These are phyloP conservation scores for Micrasema minimum DNA, from an alignment of 1,140 invertebrate species.

Conservation along the genomic window DNA sequence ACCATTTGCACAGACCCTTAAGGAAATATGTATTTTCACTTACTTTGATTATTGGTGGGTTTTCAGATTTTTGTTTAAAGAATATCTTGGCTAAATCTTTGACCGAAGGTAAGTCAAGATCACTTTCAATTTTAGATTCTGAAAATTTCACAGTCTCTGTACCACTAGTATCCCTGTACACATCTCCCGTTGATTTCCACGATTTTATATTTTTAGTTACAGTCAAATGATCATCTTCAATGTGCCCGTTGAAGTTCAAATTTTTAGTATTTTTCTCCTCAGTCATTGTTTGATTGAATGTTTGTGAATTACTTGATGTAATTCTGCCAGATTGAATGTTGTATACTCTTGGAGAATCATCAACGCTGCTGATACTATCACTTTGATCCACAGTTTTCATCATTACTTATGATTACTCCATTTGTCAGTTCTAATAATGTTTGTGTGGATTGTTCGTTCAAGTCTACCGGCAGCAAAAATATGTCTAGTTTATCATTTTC, in stretches of 20 bases:
- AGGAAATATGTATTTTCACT: too few species aligned
- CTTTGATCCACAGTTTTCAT: slow-evolving; percentile 57
- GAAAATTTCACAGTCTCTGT: slow-evolving; percentile 19
- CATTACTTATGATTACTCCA: slow-evolving; percentile 36
- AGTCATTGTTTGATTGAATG: neutral
- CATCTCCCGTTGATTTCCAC: slow-evolving; percentile 42
- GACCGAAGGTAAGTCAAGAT: slow-evolving; percentile 61
- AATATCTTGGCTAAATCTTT: slow-evolving; percentile 65
- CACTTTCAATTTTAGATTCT: slow-evolving; percentile 54
- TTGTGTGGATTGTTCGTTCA: slow-evolving; percentile 32
- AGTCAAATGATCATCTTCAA: slow-evolving; percentile 2
- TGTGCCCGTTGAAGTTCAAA: slow-evolving; percentile 6
- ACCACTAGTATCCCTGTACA: slow-evolving; percentile 24
- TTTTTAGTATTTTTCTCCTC: slow-evolving; percentile 17
- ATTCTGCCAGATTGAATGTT: slow-evolving; percentile 65
- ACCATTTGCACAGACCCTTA: too few species aligned
- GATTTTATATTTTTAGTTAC: slow-evolving; percentile 36
- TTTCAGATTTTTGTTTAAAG: slow-evolving; percentile 44
- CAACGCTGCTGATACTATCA: slow-evolving; percentile 60
- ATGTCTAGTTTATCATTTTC: slow-evolving; percentile 37
- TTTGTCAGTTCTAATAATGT: slow-evolving; percentile 41
- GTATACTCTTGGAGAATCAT: slow-evolving; percentile 66
- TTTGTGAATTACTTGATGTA: slow-evolving; percentile 46
- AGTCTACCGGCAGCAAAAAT: slow-evolving; percentile 27
- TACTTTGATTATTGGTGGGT: slow-evolving; percentile 14